Evolutionary conservation across 2,113 vertebrate genomes (phyloP), one percentile per base, ranked within the genome.

Genomic region (Numida meleagris): DNA sequence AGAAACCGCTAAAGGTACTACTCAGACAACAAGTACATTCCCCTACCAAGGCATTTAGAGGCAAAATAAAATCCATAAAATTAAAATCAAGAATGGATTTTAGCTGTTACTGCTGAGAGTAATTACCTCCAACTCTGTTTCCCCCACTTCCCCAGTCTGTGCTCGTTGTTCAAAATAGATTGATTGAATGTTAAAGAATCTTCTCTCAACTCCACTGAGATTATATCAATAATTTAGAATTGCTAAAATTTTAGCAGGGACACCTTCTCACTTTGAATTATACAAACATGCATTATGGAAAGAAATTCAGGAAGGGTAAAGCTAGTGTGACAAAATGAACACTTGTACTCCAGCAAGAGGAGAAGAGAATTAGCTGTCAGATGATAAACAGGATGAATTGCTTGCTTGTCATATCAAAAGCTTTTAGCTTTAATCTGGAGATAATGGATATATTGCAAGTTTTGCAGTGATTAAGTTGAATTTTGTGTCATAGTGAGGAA

Each of bases 401-500:
- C 77, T 67, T 93, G 21, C 93, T 93, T 97, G 94, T 97, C 95
- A 88, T 93, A 96, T 95, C 94, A 96, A 96, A 97, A 97, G 67
- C 79, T 96, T 95, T 96, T 96, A 93, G 80, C 91, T 94, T 97
- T 97, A 96, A 96, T 96, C 83, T 96, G 81, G 94, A 96, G 90
- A 95, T 95, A 96, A 97, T 93, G 63, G 87, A 82, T 76, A 91
- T 46, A 90, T 94, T 84, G 40, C n/a, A 55, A 93, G 75, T 83
- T 95, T 94, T 95, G 33, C 27, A 51, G 42, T 46, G 74, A 92
- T 94, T 67, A 91, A 94, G 84, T 50, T 20, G n/a, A 93, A 93
- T 97, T 93, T 90, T 89, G 50, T 31, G 40, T 94, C 40, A 20
- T 73, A 83, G 27, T 25, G 12, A 19, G 6, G 65, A 88, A 94